phyloP scores from a whole-genome alignment of 2,888 invertebrate species.

The Marasmarcha lunaedactyla region DNA sequence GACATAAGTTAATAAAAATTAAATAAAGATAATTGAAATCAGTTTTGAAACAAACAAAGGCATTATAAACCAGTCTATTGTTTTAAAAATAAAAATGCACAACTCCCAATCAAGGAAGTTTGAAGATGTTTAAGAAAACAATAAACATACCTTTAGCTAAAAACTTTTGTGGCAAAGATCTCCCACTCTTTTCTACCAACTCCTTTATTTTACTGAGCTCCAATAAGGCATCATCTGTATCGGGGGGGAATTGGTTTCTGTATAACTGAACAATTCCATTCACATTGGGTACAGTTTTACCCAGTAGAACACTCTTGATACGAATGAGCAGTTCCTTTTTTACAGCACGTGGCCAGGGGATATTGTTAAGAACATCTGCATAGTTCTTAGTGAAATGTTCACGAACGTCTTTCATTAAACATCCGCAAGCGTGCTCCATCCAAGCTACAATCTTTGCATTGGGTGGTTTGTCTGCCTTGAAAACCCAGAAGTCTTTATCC shows the following conservation, averaged over 20 bases:
- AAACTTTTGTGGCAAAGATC: background rate
- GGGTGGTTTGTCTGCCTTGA: slow-evolving; percentile 27
- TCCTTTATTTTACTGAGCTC: slow-evolving; percentile 8
- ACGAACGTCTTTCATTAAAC: slow-evolving; percentile 36
- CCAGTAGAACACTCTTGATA: slow-evolving; percentile 33
- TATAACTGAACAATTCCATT: slow-evolving; percentile 27
- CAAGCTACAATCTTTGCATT: slow-evolving; percentile 34
- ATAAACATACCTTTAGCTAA: background rate
- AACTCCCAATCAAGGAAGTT: no score
- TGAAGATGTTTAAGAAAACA: background rate
- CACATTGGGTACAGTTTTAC: slow-evolving; percentile 27
- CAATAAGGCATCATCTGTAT: slow-evolving; percentile 34
- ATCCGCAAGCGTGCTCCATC: slow-evolving; percentile 44
- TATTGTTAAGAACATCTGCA: slow-evolving; percentile 16
- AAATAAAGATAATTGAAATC: no score
- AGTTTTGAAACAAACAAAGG: no score
- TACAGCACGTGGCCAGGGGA: slow-evolving; percentile 25
- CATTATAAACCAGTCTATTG: no score
- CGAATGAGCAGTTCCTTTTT: slow-evolving; percentile 42
- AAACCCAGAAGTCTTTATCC: slow-evolving; percentile 8
- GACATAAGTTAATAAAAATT: no score
- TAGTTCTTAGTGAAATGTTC: slow-evolving; percentile 10
- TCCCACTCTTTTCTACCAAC: background rate
- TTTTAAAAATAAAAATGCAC: no score
- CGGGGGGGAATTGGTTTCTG: slow-evolving; percentile 27